A percentile compares a stretch with the other conserved stretches of the same genome.
Evolutionary conservation across 2,888 invertebrate genomes (phyloP).

Genomic region (Hirtodrosophila cameraria): DNA sequence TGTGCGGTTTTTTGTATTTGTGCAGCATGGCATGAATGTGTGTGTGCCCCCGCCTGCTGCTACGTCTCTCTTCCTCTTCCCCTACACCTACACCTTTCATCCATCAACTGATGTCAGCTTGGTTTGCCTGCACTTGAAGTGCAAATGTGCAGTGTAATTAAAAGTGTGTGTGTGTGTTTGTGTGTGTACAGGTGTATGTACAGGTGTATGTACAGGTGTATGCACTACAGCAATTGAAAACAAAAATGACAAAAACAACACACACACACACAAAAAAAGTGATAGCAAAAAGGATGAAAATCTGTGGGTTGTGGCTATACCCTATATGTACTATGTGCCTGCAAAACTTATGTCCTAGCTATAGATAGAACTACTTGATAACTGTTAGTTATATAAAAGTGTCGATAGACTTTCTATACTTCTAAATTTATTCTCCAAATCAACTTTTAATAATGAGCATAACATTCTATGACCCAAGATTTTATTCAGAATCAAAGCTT

Average conservation of each 20-base stretch:
- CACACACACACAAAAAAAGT: slow-evolving; percentile 11
- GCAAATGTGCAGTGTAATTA: slow-evolving; percentile 77
- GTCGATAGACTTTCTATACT: no score
- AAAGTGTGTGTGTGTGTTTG: slow-evolving; percentile 43
- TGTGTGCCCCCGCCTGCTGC: no score
- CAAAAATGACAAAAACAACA: slow-evolving; percentile 43
- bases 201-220: slow-evolving; percentile 17
- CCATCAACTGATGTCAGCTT: slow-evolving; percentile 42
- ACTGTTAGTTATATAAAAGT: background rate
- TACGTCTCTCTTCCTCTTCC: slow-evolving; percentile 9
- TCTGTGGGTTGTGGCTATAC: slow-evolving; percentile 26
- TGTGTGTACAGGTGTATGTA: slow-evolving; percentile 11
- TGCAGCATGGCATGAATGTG: slow-evolving; percentile 69
- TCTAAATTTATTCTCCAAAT: no score
- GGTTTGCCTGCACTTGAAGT: slow-evolving; percentile 65
- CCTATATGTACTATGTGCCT: slow-evolving; percentile 4
- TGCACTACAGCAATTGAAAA: slow-evolving; percentile 47
- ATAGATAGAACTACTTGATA: slow-evolving; percentile 18
- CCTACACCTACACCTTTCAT: slow-evolving; percentile 4
- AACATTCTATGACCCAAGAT: no score
- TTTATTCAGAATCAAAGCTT: no score
- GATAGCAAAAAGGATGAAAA: slow-evolving; percentile 8
- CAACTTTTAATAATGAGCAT: no score
- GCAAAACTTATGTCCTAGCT: slow-evolving; percentile 21
- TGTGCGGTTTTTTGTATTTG: slow-evolving; percentile 65